Percentiles rank a stretch among this genome's conserved stretches.
phyloP scores from a whole-genome alignment of 2,113 vertebrate genomes.

The Petrocephalus microphthalmus region DNA sequence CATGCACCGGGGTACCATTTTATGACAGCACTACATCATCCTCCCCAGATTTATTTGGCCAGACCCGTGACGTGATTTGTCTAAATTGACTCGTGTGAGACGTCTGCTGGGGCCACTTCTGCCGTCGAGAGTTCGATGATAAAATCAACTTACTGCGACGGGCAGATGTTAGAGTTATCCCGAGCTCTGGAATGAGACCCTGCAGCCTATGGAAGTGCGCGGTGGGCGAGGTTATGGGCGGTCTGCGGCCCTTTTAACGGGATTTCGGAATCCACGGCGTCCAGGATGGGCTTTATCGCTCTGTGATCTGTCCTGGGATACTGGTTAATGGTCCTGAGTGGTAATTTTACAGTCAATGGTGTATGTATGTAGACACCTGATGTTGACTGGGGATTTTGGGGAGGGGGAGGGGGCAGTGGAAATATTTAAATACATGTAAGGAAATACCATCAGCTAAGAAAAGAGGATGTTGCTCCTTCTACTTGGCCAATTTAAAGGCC shows the following conservation, averaged over 20 bases:
- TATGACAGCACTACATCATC: conserved; percentile 39
- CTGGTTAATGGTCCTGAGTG: conserved; percentile 52
- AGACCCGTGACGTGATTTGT: conserved; percentile 44
- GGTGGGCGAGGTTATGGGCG: conserved; percentile 39
- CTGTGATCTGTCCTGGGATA: conserved; percentile 8
- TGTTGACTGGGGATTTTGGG: conserved; percentile 36
- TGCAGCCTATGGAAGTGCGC: conserved; percentile 43
- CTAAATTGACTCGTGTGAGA: conserved; percentile 48
- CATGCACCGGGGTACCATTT: conserved; percentile 29
- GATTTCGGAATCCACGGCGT: background rate
- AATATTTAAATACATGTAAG: conserved; percentile 18
- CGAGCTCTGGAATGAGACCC: conserved; percentile 36
- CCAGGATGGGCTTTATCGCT: background rate
- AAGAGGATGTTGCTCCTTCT: background rate
- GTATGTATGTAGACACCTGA: conserved; percentile 58
- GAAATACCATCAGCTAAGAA: background rate
- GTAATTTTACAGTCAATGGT: conserved; percentile 67
- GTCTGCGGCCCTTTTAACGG: conserved; percentile 23
- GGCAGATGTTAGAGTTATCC: conserved; percentile 59
- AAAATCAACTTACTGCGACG: conserved; percentile 46
- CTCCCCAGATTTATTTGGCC: conserved; percentile 45
- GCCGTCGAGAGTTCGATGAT: conserved; percentile 39
- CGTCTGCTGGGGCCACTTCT: conserved; percentile 51
- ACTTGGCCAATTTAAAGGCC: background rate
- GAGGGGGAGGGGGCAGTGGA: conserved; percentile 20